Evolutionary conservation across 2,888 invertebrate genomes (phyloP).

Genomic region (Alloplasta piceator): DNA sequence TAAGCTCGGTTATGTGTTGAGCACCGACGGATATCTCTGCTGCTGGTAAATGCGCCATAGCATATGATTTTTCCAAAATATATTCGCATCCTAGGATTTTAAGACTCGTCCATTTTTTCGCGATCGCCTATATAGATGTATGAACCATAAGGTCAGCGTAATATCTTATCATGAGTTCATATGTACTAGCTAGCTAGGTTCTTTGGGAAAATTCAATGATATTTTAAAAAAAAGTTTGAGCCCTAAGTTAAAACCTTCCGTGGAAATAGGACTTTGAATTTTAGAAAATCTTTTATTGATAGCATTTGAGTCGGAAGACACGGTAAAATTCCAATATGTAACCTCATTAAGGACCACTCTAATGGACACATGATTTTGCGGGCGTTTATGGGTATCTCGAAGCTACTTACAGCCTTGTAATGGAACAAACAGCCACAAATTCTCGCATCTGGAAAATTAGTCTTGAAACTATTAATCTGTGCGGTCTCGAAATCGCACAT

Average conservation of each 20-base stretch:
- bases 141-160: slow-evolving; percentile 1
- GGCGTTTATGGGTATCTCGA: not conserved
- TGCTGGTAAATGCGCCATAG: slow-evolving; percentile 25
- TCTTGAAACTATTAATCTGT: slow-evolving; percentile 8
- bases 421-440: slow-evolving; percentile 15
- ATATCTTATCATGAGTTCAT: slow-evolving; percentile 8
- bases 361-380: not conserved
- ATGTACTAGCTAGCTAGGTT: no score
- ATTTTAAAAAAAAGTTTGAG: no score
- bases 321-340: no score
- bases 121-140: slow-evolving; percentile 25
- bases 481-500: no score
- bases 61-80: slow-evolving; percentile 28
- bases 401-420: not conserved
- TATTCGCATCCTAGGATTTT: slow-evolving; percentile 19
- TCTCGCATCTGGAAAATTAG: slow-evolving; percentile 30
- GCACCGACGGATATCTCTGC: slow-evolving; percentile 2
- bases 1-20: no score
- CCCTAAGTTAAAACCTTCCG: no score
- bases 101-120: slow-evolving; percentile 23
- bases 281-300: no score
- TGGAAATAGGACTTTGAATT: no score
- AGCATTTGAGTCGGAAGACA: no score
- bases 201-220: no score
- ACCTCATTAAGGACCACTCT: no score